Evolutionary conservation across 2,888 invertebrate species (phyloP).

Genomic region (Calliphora vomitoria): DNA sequence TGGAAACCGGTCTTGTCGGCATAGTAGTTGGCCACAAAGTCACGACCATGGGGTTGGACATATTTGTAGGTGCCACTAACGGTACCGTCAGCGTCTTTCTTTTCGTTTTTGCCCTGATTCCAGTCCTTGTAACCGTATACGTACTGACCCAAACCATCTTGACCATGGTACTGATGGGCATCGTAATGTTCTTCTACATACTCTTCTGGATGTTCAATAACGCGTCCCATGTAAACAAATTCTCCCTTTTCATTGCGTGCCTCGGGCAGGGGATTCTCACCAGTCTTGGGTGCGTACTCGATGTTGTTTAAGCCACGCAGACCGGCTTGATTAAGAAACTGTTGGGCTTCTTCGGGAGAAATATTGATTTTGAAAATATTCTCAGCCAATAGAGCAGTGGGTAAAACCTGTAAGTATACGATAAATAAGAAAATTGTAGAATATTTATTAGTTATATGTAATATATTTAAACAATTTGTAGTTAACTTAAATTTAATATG

Average conservation of each 20-base stretch:
- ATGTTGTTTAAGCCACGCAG: constrained; percentile 83
- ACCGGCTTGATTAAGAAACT: constrained; percentile 83
- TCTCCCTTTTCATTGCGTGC: constrained; percentile 82
- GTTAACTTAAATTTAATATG: too few relatives aligned
- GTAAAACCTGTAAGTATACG: constrained; percentile 76
- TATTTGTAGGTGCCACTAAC: constrained; percentile 90
- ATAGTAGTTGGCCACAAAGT: constrained; percentile 87
- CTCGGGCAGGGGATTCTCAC: constrained; percentile 85
- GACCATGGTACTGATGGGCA: constrained; percentile 90
- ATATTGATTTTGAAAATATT: constrained; percentile 86
- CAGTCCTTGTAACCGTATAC: constrained; percentile 90
- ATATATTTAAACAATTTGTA: too few relatives aligned
- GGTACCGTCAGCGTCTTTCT: constrained; percentile 88
- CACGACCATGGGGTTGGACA: constrained; percentile 85
- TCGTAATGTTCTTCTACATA: constrained; percentile 90
- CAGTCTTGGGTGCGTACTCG: constrained; percentile 86
- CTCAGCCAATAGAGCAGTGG: constrained; percentile 80
- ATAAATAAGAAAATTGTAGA: too few relatives aligned
- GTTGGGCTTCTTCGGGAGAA: constrained; percentile 86
- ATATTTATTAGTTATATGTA: too few relatives aligned
- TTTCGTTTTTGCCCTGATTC: constrained; percentile 90
- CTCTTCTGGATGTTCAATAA: constrained; percentile 88
- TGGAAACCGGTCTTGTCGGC: constrained; percentile 92
- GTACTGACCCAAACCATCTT: constrained; percentile 89
- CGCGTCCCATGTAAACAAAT: constrained; percentile 85